Evolutionary conservation across 2,888 invertebrate species (phyloP).

Genomic region (Hirudinaria manillensis): DNA sequence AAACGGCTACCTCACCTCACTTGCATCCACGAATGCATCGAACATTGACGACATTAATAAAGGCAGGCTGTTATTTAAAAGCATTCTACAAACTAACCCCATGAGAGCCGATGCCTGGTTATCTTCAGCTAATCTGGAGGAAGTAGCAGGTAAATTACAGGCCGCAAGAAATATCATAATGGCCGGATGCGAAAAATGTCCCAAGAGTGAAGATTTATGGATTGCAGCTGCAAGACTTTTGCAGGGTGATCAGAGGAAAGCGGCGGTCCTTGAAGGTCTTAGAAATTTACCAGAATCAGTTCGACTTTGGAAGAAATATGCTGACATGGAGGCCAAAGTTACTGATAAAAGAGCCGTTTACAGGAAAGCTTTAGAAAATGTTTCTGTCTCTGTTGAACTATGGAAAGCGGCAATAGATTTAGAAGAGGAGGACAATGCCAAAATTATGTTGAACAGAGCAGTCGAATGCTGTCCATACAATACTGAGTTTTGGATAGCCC

Average conservation of each 20-base stretch:
- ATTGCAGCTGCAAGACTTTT: conserved; percentile 78
- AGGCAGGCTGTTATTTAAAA: conserved; percentile 75
- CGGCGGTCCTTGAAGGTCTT: conserved; percentile 92
- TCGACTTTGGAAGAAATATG: conserved; percentile 94
- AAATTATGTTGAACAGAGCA: conserved; percentile 85
- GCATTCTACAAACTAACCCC: conserved; percentile 90
- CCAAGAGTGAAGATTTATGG: conserved; percentile 94
- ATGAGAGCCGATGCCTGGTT: conserved; percentile 99
- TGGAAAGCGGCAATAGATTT: conserved; percentile 98
- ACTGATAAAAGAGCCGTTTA: conserved; percentile 92
- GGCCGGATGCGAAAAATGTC: conserved; percentile 91
- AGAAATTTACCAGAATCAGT: conserved; percentile 90
- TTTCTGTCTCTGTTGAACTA: conserved; percentile 92
- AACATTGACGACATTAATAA: conserved; percentile 68
- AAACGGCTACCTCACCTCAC: conserved; percentile 96
- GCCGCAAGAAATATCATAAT: conserved; percentile 89
- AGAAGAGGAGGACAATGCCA: conserved; percentile 94
- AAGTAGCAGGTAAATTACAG: conserved; percentile 92
- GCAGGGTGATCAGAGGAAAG: conserved; percentile 75
- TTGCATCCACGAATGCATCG: conserved; percentile 98
- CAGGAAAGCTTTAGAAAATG: conserved; percentile 84
- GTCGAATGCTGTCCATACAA: conserved; percentile 98
- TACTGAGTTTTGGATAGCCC: conserved; percentile 67
- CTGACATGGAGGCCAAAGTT: conserved; percentile 72
- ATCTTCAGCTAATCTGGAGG: conserved; percentile 92